phyloP scores from a whole-genome alignment of 2,113 vertebrate genomes.

The Phrynocephalus versicolor region DNA sequence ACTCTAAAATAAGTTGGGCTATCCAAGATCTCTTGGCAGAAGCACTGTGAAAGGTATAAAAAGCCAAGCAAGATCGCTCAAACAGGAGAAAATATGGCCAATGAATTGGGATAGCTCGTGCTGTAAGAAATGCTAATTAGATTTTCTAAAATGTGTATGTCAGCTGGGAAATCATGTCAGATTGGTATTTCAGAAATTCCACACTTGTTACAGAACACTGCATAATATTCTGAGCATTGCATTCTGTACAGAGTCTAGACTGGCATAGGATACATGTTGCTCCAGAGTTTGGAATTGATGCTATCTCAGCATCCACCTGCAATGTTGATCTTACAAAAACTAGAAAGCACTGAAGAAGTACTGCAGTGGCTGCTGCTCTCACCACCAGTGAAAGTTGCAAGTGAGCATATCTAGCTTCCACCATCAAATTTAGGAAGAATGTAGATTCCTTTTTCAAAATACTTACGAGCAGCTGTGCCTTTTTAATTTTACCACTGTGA shows the following conservation, averaged over 20 bases:
- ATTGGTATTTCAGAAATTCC: neutral
- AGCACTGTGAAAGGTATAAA: neutral
- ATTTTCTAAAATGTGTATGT: neutral
- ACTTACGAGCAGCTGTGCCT: neutral
- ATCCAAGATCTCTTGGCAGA: neutral
- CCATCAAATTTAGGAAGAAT: neutral
- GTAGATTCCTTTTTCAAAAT: neutral
- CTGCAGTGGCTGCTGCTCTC: neutral
- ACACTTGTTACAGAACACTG: neutral
- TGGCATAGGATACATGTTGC: neutral
- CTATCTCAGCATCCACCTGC: neutral
- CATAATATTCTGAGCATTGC: neutral
- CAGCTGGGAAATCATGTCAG: neutral
- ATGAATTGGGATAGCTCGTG: neutral
- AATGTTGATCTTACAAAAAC: neutral
- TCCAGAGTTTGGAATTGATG: neutral
- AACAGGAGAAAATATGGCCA: neutral
- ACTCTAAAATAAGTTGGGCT: neutral
- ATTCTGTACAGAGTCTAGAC: neutral
- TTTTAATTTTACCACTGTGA: constrained; percentile 24
- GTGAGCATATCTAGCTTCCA: neutral
- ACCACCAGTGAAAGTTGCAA: neutral
- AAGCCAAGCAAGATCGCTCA: neutral
- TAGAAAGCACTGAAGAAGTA: neutral
- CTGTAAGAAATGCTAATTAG: neutral